phyloP scores from a whole-genome alignment of 2,888 invertebrate species.

The Ditylenchus weischeri region DNA sequence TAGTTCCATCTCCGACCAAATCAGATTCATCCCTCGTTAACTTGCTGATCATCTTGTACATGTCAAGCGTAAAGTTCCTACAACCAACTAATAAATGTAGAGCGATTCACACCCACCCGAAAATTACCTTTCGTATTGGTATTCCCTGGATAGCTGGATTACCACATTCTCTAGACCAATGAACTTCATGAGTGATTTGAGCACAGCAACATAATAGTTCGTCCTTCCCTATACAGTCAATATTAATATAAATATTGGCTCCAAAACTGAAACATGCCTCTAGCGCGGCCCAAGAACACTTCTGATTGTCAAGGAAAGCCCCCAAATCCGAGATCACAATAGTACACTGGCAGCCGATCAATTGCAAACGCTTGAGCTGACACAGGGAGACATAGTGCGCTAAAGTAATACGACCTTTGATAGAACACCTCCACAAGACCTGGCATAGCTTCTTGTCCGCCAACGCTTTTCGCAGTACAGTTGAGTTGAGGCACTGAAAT shows the following conservation, averaged over 20 bases:
- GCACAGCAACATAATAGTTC: constrained; percentile 30
- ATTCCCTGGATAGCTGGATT: constrained; percentile 30
- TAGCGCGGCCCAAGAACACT: constrained; percentile 46
- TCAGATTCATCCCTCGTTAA: constrained; percentile 51
- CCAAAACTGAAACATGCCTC: constrained; percentile 9
- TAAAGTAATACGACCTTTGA: constrained; percentile 36
- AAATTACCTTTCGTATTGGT: constrained; percentile 31
- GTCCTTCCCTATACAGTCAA: constrained; percentile 14
- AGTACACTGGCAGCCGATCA: constrained; percentile 25
- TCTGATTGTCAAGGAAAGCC: constrained; percentile 54
- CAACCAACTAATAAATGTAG: constrained; percentile 24
- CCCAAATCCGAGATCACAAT: constrained; percentile 53
- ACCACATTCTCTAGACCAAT: constrained; percentile 29
- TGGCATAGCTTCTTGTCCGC: constrained; percentile 16
- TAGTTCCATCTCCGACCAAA: constrained; percentile 31
- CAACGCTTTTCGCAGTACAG: neutral
- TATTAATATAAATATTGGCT: neutral
- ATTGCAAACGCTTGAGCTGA: constrained; percentile 26
- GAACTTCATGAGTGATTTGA: constrained; percentile 24
- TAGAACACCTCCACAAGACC: constrained; percentile 34
- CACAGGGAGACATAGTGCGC: constrained; percentile 35
- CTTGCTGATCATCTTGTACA: constrained; percentile 55
- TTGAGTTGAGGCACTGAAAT: neutral
- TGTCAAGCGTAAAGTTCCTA: constrained; percentile 53
- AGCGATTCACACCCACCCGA: neutral